Evolutionary conservation across 2,888 invertebrate species (phyloP).

Genomic region (Tuta absoluta): DNA sequence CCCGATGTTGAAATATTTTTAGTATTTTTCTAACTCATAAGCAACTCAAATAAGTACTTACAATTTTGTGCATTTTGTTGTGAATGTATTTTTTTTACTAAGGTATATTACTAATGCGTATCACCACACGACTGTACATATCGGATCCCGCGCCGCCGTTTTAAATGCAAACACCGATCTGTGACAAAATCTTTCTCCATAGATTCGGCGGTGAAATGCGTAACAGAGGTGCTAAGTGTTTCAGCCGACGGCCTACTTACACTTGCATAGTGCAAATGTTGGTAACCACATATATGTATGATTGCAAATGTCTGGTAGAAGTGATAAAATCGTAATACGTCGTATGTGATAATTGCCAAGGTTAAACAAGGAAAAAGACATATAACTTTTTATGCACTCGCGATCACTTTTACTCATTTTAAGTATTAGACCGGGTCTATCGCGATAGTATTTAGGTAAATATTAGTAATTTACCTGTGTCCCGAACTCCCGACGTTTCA

Average conservation of each 20-base stretch:
- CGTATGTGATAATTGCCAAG: background rate
- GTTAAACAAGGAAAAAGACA: background rate
- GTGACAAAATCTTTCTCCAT: conserved; percentile 57
- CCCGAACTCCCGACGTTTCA: too few species aligned
- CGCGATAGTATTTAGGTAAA: too few species aligned
- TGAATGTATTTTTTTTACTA: conserved; percentile 35
- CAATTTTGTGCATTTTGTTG: conserved; percentile 64
- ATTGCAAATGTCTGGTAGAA: background rate
- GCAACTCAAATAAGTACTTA: too few species aligned
- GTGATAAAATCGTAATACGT: conserved; percentile 4
- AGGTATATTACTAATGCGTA: conserved; percentile 40
- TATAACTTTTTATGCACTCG: too few species aligned
- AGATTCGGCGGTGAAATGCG: conserved; percentile 46
- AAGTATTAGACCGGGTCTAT: too few species aligned
- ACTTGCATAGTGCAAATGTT: conserved; percentile 44
- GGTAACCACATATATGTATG: conserved; percentile 32
- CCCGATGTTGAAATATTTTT: too few species aligned
- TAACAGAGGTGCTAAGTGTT: conserved; percentile 69
- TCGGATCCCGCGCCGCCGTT: conserved; percentile 41
- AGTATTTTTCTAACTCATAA: too few species aligned
- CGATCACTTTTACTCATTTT: too few species aligned
- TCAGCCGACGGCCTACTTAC: conserved; percentile 53
- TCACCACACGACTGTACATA: conserved; percentile 54
- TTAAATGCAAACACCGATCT: conserved; percentile 59
- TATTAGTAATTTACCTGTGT: too few species aligned